phyloP scores from a whole-genome alignment of 2,888 invertebrate genomes.

The Iphiclides podalirius region DNA sequence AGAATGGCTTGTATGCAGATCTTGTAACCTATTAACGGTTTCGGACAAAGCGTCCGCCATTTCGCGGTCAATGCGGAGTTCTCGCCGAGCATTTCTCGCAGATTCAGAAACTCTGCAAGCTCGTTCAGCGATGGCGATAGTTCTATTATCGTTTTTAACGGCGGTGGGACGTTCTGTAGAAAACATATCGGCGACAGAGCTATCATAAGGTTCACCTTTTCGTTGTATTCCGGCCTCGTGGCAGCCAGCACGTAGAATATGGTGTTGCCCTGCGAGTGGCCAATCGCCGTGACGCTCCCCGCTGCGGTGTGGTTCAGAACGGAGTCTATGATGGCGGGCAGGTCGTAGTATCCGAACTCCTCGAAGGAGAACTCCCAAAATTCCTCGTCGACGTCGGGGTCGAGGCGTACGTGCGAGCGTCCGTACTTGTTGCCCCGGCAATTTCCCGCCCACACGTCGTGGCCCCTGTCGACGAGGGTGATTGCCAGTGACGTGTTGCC shows the following conservation, averaged over 20 bases:
- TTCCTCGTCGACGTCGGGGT: conserved; percentile 45
- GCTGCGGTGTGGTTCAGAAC: conserved; percentile 59
- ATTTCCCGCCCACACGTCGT: conserved; percentile 51
- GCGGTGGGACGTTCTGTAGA: conserved; percentile 47
- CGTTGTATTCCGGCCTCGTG: conserved; percentile 72
- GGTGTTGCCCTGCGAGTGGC: conserved; percentile 84
- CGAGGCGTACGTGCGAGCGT: conserved; percentile 61
- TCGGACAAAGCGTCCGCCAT: conserved; percentile 21
- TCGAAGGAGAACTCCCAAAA: conserved; percentile 82
- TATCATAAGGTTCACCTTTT: conserved; percentile 69
- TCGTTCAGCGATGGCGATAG: conserved; percentile 38
- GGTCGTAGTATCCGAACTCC: conserved; percentile 83
- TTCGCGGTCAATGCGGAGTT: neutral
- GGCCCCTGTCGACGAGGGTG: conserved; percentile 32
- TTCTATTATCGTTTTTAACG: conserved; percentile 39
- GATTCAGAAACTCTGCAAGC: conserved; percentile 43
- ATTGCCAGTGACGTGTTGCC: conserved; percentile 38
- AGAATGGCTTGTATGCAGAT: conserved; percentile 23
- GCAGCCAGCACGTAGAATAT: conserved; percentile 73
- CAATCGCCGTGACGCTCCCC: conserved; percentile 79
- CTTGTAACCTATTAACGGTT: conserved; percentile 18
- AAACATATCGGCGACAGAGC: conserved; percentile 79
- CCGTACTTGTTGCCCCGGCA: conserved; percentile 81
- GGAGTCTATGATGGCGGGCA: conserved; percentile 79
- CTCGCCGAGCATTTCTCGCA: conserved; percentile 29